Evolutionary conservation across 1,140 invertebrate genomes (phyloP).

Genomic region (Centruroides vittatus): DNA sequence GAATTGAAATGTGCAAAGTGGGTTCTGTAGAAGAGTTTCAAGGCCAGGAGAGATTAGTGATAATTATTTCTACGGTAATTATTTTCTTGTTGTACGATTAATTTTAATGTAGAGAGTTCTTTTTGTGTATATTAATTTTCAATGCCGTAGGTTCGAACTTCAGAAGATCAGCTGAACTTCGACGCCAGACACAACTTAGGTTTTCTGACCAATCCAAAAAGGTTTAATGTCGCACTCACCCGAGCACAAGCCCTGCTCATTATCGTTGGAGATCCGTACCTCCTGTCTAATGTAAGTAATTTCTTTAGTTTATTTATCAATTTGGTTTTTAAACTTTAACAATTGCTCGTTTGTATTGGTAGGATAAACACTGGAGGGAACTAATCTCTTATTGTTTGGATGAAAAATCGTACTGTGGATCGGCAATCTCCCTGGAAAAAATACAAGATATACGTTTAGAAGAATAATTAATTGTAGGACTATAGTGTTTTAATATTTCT

Average conservation of each 20-base stretch:
- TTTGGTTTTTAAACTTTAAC: background rate
- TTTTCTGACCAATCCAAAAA: constrained; percentile 55
- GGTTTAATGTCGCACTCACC: constrained; percentile 77
- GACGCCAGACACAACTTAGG: constrained; percentile 41
- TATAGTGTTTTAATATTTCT: too few species aligned
- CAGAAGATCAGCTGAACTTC: constrained; percentile 33
- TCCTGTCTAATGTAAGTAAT: constrained; percentile 34
- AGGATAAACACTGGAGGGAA: too few species aligned
- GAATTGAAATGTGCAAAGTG: constrained; percentile 42
- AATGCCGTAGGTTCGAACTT: constrained; percentile 24
- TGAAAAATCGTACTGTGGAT: too few species aligned
- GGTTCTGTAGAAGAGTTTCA: constrained; percentile 94
- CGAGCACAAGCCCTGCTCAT: constrained; percentile 61
- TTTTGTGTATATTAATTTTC: background rate
- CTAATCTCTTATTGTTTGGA: too few species aligned
- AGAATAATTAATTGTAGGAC: too few species aligned
- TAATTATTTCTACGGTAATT: constrained; percentile 75
- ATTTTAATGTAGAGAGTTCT: too few species aligned
- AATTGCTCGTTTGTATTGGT: too few species aligned
- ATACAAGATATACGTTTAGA: too few species aligned
- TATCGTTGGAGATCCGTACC: constrained; percentile 64
- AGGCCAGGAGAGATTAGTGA: constrained; percentile 72
- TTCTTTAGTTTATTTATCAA: background rate
- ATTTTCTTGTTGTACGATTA: background rate
- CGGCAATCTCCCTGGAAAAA: too few species aligned